A percentile compares a stretch with the other conserved stretches of the same genome.
Conservation (phyloP, 2,888 invertebrate genomes). For the Biston stratarius region DNA sequence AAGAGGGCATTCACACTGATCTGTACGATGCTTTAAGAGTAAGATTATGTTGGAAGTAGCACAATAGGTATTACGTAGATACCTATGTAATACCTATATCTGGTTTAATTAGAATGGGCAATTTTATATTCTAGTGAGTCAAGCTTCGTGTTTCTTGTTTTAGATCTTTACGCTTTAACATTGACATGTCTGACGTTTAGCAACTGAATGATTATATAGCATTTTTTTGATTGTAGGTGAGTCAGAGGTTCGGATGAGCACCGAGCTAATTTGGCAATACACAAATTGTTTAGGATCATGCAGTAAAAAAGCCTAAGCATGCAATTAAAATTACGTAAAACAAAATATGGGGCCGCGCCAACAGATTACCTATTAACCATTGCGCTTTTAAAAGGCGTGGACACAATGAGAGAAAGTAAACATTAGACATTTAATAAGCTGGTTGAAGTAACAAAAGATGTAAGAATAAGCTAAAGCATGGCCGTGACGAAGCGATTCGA, state of each 20-base stretch:
- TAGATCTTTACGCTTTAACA: conserved; percentile 1
- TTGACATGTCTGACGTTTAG: not conserved
- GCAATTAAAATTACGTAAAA: conserved; percentile 20
- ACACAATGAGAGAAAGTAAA: conserved; percentile 45
- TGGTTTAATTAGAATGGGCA: conserved; percentile 14
- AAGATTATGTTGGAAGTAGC: conserved; percentile 11
- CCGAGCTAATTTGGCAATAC: not conserved
- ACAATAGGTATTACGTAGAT: conserved; percentile 15
- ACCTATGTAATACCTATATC: not conserved
- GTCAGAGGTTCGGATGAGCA: not conserved
- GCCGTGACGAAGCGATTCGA: conserved; percentile 44
- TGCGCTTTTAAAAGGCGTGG: conserved; percentile 31
- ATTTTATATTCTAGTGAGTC: conserved; percentile 1
- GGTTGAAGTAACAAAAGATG: conserved; percentile 46
- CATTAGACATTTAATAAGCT: conserved; percentile 41
- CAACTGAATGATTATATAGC: not conserved
- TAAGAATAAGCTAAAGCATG: conserved; percentile 50
- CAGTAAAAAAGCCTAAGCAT: not conserved
- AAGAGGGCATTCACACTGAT: conserved; percentile 24
- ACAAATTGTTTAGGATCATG: not conserved
- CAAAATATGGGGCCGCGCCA: conserved; percentile 7
- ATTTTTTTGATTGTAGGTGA: not conserved
- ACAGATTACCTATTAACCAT: conserved; percentile 22
- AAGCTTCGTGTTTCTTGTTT: not conserved
- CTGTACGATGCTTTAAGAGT: conserved; percentile 9